Conservation (phyloP, 2,888 invertebrate genomes). For the Crematogaster levior region DNA sequence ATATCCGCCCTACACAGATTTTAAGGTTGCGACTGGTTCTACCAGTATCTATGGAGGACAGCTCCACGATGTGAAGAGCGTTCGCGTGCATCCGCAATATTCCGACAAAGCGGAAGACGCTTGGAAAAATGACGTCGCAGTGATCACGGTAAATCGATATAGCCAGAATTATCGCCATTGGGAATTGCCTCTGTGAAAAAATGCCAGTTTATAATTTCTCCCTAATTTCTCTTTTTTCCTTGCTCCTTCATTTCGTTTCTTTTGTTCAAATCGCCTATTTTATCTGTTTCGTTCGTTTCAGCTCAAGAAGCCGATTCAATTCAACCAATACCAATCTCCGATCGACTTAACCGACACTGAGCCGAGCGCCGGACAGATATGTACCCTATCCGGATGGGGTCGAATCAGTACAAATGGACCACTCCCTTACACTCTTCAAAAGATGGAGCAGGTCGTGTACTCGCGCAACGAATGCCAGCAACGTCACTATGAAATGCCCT, state of each 20-base stretch:
- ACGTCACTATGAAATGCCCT: not conserved
- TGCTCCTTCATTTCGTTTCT: too few species aligned
- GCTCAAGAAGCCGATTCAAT: conserved; percentile 55
- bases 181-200: not conserved
- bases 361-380: not conserved
- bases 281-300: conserved; percentile 23
- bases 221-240: too few species aligned
- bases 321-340: conserved; percentile 54
- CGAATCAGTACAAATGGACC: not conserved
- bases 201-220: not conserved
- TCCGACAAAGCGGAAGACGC: conserved; percentile 6
- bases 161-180: not conserved
- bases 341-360: conserved; percentile 53
- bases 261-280: too few species aligned
- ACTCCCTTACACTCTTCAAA: conserved; percentile 51
- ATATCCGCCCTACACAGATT: not conserved
- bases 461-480: conserved; percentile 29
- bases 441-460: conserved; percentile 40
- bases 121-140: conserved; percentile 69
- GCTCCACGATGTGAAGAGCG: conserved; percentile 42
- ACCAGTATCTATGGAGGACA: conserved; percentile 43
- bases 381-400: conserved; percentile 66
- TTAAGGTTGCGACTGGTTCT: conserved; percentile 56
- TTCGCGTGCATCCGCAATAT: conserved; percentile 38
- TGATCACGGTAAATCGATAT: conserved; percentile 63